Conservation (phyloP, 2,113 vertebrate species). For the Heterochromis multidens region DNA sequence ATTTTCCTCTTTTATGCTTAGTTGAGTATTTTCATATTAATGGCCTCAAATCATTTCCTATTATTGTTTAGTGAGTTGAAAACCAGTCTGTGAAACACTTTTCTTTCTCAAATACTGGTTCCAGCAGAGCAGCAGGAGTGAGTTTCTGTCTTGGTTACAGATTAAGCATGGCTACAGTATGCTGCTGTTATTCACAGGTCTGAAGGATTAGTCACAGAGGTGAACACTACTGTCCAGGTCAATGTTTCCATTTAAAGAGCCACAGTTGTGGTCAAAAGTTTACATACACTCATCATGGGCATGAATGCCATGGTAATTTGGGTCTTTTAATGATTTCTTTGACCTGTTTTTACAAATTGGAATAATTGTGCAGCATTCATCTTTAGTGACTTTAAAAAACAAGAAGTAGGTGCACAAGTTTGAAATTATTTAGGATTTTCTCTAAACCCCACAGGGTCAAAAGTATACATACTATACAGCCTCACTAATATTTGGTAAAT, state of each 20-base stretch:
- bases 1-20: slow-evolving; percentile 6
- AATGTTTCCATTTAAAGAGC: not conserved
- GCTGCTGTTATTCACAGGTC: slow-evolving; percentile 14
- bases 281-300: too few relatives aligned
- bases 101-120: slow-evolving; percentile 2
- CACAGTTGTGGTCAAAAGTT: too few relatives aligned
- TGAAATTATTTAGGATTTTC: not conserved
- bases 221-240: not conserved
- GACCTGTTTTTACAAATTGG: not conserved
- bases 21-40: slow-evolving; percentile 15
- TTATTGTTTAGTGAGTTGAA: slow-evolving; percentile 1
- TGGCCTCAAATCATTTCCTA: slow-evolving; percentile 9
- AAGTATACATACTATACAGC: rapidly evolving
- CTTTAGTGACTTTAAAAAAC: not conserved
- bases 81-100: not conserved
- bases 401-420: not conserved
- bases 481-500: not conserved
- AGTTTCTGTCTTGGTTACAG: slow-evolving; percentile 23
- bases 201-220: slow-evolving; percentile 41
- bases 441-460: not conserved
- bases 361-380: not conserved
- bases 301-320: not conserved
- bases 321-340: not conserved
- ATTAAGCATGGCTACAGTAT: slow-evolving; percentile 12
- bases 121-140: not conserved